Conservation (phyloP, 2,888 invertebrate genomes). For the Noctua janthe region DNA sequence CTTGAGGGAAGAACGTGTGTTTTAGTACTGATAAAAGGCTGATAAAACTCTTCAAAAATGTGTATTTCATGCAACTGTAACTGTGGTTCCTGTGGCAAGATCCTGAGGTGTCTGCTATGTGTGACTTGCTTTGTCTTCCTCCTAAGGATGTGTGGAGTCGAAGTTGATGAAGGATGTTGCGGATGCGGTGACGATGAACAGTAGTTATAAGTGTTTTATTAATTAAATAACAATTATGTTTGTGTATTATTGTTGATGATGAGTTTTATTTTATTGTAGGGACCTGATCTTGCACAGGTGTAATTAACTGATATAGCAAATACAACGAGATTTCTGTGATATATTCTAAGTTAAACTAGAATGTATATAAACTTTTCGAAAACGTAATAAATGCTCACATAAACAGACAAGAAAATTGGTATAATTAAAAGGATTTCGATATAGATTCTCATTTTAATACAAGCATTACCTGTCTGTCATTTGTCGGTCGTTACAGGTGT, state of each 20-base stretch:
- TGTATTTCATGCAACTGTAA: slow-evolving; percentile 80
- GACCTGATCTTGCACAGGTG: neutral
- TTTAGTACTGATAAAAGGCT: neutral
- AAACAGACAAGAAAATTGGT: too few relatives aligned
- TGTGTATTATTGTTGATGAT: slow-evolving; percentile 7
- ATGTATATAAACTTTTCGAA: too few relatives aligned
- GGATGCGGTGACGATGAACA: slow-evolving; percentile 66
- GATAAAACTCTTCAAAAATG: slow-evolving; percentile 69
- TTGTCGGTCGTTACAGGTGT: too few relatives aligned
- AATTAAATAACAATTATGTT: slow-evolving; percentile 29
- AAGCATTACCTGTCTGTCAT: too few relatives aligned
- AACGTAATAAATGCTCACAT: too few relatives aligned
- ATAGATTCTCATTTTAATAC: too few relatives aligned
- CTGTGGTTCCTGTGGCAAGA: slow-evolving; percentile 81
- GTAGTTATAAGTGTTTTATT: slow-evolving; percentile 22
- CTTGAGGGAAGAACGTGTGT: neutral
- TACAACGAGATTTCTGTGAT: neutral
- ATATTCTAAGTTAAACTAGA: too few relatives aligned
- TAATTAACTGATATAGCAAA: neutral
- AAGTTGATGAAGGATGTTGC: slow-evolving; percentile 81
- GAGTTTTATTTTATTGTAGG: slow-evolving; percentile 40
- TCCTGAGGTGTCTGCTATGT: slow-evolving; percentile 81
- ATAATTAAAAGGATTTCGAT: too few relatives aligned
- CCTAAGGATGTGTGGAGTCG: slow-evolving; percentile 82
- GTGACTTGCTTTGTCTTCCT: slow-evolving; percentile 81